Percentiles rank a stretch among this genome's conserved stretches.
These are phyloP conservation scores for Myripristis murdjan DNA, from an alignment of 2,797 vertebrate genomes.

Conservation along the genomic window DNA sequence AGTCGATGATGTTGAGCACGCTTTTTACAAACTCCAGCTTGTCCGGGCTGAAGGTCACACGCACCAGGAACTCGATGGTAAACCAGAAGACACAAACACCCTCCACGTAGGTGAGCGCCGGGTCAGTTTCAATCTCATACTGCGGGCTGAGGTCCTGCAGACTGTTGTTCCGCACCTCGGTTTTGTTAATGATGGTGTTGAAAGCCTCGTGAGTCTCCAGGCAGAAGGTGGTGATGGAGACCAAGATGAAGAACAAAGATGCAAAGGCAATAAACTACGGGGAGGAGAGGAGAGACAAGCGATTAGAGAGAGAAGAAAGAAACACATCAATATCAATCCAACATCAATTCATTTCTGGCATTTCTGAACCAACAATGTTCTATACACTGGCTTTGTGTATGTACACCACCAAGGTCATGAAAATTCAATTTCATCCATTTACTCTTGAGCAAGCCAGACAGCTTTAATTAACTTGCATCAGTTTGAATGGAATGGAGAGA, in stretches of 20 bases:
- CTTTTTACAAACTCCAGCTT: constrained; percentile 98
- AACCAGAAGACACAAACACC: constrained; percentile 99
- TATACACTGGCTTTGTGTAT: not conserved
- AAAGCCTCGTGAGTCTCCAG: constrained; percentile 99
- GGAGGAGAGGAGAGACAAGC: constrained; percentile 4
- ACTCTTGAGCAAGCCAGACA: constrained; percentile 31
- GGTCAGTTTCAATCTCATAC: constrained; percentile 96
- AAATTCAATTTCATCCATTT: constrained; percentile 19
- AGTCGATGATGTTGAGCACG: constrained; percentile 98
- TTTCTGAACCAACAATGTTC: not conserved
- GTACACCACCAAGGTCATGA: not conserved
- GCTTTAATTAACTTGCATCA: constrained; percentile 65
- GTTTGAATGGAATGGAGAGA: constrained; percentile 57
- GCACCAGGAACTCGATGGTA: constrained; percentile 98
- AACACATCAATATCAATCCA: constrained; percentile 20
- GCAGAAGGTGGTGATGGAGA: constrained; percentile 99
- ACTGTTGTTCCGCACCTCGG: constrained; percentile 87
- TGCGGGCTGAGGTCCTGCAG: constrained; percentile 87
- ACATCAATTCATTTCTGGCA: not conserved
- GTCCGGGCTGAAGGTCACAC: constrained; percentile 96
- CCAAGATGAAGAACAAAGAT: constrained; percentile 98
- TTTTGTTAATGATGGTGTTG: constrained; percentile 98
- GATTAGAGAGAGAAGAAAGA: constrained; percentile 24
- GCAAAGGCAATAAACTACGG: constrained; percentile 97
- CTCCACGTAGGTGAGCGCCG: constrained; percentile 95